A percentile compares a stretch with the other conserved stretches of the same genome.
phyloP scores from a whole-genome alignment of 2,888 invertebrate species.

The Nemoura dubitans region DNA sequence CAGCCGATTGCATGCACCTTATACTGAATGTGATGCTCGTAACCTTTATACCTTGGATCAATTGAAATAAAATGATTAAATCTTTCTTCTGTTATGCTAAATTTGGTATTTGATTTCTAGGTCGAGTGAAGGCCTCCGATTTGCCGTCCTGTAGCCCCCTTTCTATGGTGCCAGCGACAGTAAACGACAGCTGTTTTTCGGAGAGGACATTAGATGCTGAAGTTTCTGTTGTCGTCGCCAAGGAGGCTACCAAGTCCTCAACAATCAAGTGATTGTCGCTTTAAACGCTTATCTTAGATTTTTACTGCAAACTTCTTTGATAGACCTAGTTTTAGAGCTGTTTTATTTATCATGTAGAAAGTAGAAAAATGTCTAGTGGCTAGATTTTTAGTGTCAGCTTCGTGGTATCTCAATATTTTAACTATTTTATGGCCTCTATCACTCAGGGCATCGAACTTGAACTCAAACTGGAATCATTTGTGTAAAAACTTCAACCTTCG shows the following conservation, averaged over 20 bases:
- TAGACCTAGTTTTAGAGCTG: too few species aligned
- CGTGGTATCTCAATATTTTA: too few species aligned
- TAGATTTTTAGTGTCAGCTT: too few species aligned
- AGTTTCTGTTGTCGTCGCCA: slow-evolving; percentile 14
- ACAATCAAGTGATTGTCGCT: background rate
- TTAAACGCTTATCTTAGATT: background rate
- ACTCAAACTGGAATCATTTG: too few species aligned
- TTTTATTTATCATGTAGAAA: too few species aligned
- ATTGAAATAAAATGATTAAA: too few species aligned
- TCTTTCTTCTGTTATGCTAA: background rate
- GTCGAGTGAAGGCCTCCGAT: background rate
- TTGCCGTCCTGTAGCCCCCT: background rate
- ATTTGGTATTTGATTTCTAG: slow-evolving; percentile 1
- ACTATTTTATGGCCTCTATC: too few species aligned
- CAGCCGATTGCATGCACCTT: background rate
- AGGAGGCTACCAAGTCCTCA: background rate
- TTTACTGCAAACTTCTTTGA: too few species aligned
- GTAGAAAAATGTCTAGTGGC: too few species aligned
- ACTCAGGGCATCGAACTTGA: too few species aligned
- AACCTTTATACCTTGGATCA: too few species aligned
- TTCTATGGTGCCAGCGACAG: background rate
- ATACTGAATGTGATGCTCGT: background rate
- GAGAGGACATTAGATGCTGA: background rate
- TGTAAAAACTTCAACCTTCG: too few species aligned
- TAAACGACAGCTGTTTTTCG: slow-evolving; percentile 20